These are phyloP conservation scores for Patiria miniata DNA, from an alignment of 35 echinoderm and acorn worm species.

Conservation along the genomic window DNA sequence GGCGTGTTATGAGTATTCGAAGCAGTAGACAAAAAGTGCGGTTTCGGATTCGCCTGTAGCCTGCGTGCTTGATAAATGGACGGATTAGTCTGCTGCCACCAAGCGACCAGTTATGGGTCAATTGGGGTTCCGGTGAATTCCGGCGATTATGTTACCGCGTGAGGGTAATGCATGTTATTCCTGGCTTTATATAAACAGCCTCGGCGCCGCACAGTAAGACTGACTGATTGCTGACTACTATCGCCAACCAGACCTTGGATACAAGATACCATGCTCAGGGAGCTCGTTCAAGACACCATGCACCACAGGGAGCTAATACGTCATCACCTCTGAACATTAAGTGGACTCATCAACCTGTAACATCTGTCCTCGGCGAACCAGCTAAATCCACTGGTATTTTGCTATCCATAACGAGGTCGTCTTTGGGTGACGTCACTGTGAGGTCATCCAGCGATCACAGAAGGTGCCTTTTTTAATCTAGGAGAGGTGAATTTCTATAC, in stretches of 20 bases:
- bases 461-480: no score
- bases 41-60: no score
- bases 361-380: not conserved
- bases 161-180: constrained; percentile 25
- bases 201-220: not conserved
- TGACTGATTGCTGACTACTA: not conserved
- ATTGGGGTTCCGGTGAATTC: not conserved
- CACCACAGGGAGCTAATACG: not conserved
- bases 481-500: no score
- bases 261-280: not conserved
- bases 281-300: not conserved
- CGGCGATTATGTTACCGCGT: not conserved
- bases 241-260: no score
- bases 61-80: not conserved
- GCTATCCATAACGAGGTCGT: not conserved
- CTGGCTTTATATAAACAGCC: constrained; percentile 21
- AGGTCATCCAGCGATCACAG: no score
- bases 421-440: no score
- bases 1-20: no score
- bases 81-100: not conserved
- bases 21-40: no score
- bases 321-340: not conserved
- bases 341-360: not conserved
- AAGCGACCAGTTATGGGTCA: not conserved
- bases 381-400: not conserved